Evolutionary conservation across 2,797 vertebrate genomes (phyloP), one percentile per base, ranked within the genome.

Genomic region (Hafferia zeledoni): DNA sequence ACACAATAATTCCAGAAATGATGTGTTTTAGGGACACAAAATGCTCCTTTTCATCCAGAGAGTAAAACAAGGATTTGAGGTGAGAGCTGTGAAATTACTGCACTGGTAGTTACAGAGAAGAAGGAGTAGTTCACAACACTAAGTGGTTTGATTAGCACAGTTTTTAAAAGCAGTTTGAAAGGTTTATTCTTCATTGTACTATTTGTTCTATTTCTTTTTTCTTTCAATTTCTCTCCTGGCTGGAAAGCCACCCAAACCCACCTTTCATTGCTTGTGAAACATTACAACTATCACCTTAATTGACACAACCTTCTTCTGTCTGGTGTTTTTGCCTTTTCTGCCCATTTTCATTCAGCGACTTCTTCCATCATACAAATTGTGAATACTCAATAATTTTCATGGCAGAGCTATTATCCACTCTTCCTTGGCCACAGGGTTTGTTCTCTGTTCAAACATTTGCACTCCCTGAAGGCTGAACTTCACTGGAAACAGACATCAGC

Each of bases 401-500:
- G 1, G 35, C 43, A 87, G 65, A 93, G 20, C 44, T 80, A 61
- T 93, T 89, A 53, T 72, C 80, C 31, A 17, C 44, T 65, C 68
- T 87, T 89, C 68, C 49, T 57, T 92, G 56, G 60, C 79, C 63
- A 75, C 20, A 33, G 28, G 59, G 53, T 47, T 92, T 86, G 47
- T 74, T 90, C 79, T 93, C 78, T 87, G 24, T 72, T 92, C 76
- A 89, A 94, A 92, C 89, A 89, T 75, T 83, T 70, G 28, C 2
- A 0, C 52, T 83, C 72, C 59, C 70, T 55, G 37, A 90, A 91
- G 82, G 69, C 61, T 59, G 53, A 94, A 59, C 59, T 92, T 89
- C 67, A 76, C 69, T 43, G 43, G 47, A 59, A 91, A 86, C 30
- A 78, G 85, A 78, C 61, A 90, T 37, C 75, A 89, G 22, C 69